Evolutionary conservation across 2,888 invertebrate species (phyloP), one percentile per base, ranked within the genome.

Genomic region (Andrena hattorfiana): DNA sequence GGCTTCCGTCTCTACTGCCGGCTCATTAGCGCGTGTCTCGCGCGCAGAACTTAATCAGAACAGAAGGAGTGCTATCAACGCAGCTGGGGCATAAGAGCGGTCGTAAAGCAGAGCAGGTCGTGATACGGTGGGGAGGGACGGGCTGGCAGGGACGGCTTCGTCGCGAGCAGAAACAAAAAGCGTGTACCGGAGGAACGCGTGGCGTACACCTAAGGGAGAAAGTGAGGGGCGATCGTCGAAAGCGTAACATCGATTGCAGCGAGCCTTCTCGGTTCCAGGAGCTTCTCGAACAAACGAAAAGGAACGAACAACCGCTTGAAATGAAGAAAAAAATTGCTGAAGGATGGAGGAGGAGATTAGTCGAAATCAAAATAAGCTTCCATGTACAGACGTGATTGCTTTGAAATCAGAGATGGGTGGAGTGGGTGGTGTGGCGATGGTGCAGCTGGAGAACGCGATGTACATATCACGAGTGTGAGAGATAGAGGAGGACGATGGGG

Each of bases 1-100:
- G 85, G 85, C 87, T 84, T 87, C 84, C 75, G 82, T 77, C 77
- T 87, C 77, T 77, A 85, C 77, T 76, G 80, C 56, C 74, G 73
- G 75, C 73, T 81, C 79, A 69, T 79, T 80, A 79, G 72, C 76
- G 77, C 81, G 78, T 77, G 72, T 77, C 20, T 23, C 64, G 77
- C 64, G 77, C 81, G 81, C 76, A 74, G 16, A 74, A 70, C 66
- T 73, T 74, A 79, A 87, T 81, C 64, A 51, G 78, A 84, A 30
- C 10, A 62, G 30, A 78, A 56, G 81, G 64, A 75, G 56, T 69
- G 68, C 59, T 62, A 42, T 59, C 60, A 73, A 59, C 76, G 68
- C 71, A 72, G 63, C 71, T 59, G 76, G 69, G 64, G 63, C 82
- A 60, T 62, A 56, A 42, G 71, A 75, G 75, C 74, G 67, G 71